Evolutionary conservation across 2,797 vertebrate genomes (phyloP).

Genomic region (Tinamus major): DNA sequence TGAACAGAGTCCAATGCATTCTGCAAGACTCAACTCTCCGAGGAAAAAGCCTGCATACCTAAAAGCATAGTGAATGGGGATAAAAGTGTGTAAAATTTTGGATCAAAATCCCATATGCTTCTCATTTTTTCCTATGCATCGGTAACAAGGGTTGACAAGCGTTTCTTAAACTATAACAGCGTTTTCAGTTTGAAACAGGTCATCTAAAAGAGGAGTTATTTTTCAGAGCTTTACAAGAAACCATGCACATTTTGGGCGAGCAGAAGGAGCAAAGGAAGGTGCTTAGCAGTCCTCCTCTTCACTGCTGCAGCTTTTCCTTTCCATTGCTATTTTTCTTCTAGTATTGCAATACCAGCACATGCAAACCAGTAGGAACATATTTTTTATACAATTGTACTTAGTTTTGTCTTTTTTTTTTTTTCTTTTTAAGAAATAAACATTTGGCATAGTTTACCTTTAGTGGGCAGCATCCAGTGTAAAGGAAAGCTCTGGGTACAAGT

Average conservation of each 20-base stretch:
- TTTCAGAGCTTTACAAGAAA: background rate
- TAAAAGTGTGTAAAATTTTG: background rate
- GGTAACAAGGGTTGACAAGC: background rate
- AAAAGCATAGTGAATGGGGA: background rate
- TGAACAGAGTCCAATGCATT: background rate
- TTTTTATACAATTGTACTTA: background rate
- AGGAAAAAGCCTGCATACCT: background rate
- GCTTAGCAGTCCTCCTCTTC: background rate
- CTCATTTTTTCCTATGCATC: background rate
- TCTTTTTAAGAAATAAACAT: background rate
- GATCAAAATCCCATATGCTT: background rate
- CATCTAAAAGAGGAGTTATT: background rate
- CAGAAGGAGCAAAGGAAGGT: background rate
- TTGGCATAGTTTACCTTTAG: background rate
- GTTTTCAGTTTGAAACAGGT: background rate
- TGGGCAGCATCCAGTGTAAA: background rate
- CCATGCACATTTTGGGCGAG: background rate
- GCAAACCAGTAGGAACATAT: background rate
- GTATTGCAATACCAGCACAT: rapidly evolving
- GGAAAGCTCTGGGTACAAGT: background rate
- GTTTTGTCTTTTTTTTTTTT: background rate
- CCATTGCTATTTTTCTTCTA: background rate
- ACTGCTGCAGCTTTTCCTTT: background rate
- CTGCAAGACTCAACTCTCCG: background rate
- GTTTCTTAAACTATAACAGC: background rate